phyloP scores from a whole-genome alignment of 2,113 vertebrate species.

The Dryoscopus gambensis region DNA sequence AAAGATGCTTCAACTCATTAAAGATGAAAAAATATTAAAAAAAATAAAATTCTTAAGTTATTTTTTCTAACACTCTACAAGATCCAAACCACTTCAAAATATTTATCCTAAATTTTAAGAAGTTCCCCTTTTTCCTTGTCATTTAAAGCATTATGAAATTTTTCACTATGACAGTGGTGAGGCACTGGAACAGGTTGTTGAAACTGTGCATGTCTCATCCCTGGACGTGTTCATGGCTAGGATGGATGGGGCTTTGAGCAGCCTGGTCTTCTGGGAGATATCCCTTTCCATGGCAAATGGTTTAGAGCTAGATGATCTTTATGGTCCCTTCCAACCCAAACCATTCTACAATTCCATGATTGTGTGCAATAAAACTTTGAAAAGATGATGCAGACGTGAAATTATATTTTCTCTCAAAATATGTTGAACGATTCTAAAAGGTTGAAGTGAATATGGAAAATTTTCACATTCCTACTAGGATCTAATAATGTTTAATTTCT shows the following conservation, averaged over 20 bases:
- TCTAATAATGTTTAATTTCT: background rate
- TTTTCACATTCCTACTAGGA: background rate
- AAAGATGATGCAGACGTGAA: background rate
- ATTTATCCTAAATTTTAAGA: background rate
- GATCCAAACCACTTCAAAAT: background rate
- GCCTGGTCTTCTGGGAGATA: background rate
- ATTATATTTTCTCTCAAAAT: background rate
- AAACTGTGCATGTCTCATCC: background rate
- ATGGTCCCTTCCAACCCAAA: background rate
- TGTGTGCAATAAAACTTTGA: background rate
- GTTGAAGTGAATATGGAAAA: background rate
- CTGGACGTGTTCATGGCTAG: background rate
- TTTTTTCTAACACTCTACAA: background rate
- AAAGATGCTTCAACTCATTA: background rate
- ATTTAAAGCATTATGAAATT: background rate
- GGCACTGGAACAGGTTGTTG: background rate
- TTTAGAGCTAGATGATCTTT: background rate
- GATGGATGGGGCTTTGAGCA: background rate
- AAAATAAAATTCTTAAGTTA: background rate
- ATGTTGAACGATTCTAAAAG: background rate
- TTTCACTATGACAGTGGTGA: background rate
- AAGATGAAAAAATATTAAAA: background rate
- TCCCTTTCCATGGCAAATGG: background rate
- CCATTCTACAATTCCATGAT: background rate
- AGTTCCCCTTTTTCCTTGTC: fast-evolving